Evolutionary conservation across 2,113 vertebrate genomes (phyloP).

Genomic region (Mustela nigripes): DNA sequence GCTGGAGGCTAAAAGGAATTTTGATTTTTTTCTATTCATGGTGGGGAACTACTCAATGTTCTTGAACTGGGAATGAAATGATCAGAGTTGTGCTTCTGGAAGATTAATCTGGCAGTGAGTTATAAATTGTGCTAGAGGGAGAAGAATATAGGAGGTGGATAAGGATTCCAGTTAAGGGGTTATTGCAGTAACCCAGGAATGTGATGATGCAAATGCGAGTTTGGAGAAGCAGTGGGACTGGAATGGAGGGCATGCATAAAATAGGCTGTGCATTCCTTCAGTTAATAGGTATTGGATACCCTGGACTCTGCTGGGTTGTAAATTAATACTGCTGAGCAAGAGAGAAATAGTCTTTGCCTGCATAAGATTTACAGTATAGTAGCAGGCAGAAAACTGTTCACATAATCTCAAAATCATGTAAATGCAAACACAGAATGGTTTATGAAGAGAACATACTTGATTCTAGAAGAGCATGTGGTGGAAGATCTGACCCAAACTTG

Average conservation of each 20-base stretch:
- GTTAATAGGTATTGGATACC: neutral
- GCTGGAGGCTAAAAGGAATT: neutral
- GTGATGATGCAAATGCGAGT: neutral
- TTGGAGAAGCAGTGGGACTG: neutral
- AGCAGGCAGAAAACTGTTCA: neutral
- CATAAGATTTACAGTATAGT: neutral
- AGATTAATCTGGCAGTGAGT: conserved; percentile 40
- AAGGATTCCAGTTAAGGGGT: neutral
- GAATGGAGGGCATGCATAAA: neutral
- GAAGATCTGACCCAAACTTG: neutral
- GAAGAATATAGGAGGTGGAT: neutral
- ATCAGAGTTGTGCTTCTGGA: neutral
- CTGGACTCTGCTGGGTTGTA: neutral
- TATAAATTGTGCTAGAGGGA: neutral
- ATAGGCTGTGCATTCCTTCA: neutral
- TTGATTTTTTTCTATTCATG: conserved; percentile 28
- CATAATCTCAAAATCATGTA: neutral
- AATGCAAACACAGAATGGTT: neutral
- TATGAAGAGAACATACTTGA: neutral
- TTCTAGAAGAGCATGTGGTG: neutral
- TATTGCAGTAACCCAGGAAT: neutral
- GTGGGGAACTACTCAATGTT: neutral
- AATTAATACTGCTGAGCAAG: neutral
- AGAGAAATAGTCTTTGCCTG: neutral
- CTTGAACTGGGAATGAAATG: conserved; percentile 22